Evolutionary conservation across 2,113 vertebrate genomes (phyloP), one percentile per base, ranked within the genome.

Genomic region (Rana temporaria): DNA sequence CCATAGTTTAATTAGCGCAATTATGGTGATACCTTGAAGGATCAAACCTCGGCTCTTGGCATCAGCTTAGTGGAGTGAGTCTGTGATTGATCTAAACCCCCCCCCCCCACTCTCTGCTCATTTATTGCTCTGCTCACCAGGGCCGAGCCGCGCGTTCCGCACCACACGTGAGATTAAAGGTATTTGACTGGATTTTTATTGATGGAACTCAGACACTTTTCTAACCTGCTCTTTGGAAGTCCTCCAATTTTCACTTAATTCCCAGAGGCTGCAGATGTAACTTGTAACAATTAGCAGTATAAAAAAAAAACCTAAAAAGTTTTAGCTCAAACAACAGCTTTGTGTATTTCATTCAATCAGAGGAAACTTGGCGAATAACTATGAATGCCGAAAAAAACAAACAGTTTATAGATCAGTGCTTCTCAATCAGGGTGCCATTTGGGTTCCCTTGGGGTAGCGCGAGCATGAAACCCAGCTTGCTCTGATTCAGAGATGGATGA

Each of bases 131-230:
- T 52, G 65, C 59, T 73, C 63, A 15, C 63, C 16, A 18, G 11
- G 64, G 22, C 64, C 17, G 24, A 72, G 26, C n/a, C 22, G 6
- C 48, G 24, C 22, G 6, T 59, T 56, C 52, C 1, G 62, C 19
- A 32, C 30, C 52, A 67, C 65, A 75, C 32, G 26, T 42, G 22
- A 63, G 71, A 82, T 82, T 75, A 66, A 55, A 67, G 53, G 71
- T 20, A 53, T 67, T 59, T 20, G n/a, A 59, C 62, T 57, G 59
- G 26, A 26, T 73, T 6, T 20, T 30, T 65, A 38, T 64, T 73
- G 69, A 73, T 55, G 73, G 42, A 57, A 38, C 65, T 53, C n/a
- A 74, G n/a, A 82, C 24, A 73, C 59, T 48, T 81, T 17, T 64
- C 59, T 56, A 64, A 65, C 59, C 69, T 38, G 17, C 52, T 42